A percentile compares a stretch with the other conserved stretches of the same genome.
Evolutionary conservation across 2,113 vertebrate genomes (phyloP).

Genomic region (Tauraco erythrolophus): DNA sequence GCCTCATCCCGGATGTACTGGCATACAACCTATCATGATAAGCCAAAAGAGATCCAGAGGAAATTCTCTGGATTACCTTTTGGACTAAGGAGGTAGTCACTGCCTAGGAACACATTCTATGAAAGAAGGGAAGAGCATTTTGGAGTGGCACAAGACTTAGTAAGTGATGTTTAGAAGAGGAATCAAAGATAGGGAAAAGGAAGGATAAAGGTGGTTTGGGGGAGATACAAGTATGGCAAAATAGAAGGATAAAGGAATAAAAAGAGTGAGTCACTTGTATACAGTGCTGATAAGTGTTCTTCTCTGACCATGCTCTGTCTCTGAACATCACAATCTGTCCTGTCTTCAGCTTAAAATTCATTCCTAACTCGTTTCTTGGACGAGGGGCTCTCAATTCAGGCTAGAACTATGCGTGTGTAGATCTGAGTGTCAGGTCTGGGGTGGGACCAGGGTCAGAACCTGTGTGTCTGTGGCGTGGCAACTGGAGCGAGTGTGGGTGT

Average conservation of each 20-base stretch:
- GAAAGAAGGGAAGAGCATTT: background rate
- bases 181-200: background rate
- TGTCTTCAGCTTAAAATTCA: background rate
- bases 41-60: background rate
- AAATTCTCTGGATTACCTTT: background rate
- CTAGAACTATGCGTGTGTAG: background rate
- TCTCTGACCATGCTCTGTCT: background rate
- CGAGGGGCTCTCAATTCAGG: background rate
- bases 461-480: background rate
- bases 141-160: background rate
- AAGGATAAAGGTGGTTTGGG: background rate
- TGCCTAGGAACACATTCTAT: background rate
- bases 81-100: background rate
- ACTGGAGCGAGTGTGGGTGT: fast-evolving
- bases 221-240: background rate
- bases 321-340: background rate
- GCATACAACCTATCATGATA: background rate
- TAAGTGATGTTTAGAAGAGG: background rate
- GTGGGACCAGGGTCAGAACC: background rate
- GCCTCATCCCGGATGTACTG: background rate
- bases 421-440: background rate
- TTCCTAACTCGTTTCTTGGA: background rate
- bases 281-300: background rate
- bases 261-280: background rate
- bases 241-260: background rate